Evolutionary conservation across 2,797 vertebrate species (phyloP).

Genomic region (Amblyraja radiata): DNA sequence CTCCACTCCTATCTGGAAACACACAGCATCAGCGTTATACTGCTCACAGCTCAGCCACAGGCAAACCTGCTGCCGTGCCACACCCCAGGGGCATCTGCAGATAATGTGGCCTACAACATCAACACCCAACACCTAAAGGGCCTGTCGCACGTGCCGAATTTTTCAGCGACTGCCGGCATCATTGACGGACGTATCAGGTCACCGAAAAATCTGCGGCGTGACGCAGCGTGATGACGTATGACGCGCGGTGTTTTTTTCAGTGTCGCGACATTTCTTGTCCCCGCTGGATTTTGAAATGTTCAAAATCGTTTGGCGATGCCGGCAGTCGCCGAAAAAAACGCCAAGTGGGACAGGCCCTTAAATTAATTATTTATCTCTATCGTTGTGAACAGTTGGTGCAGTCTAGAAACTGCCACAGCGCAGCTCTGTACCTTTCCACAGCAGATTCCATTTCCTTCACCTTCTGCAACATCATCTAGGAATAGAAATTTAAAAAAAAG

Average conservation of each 20-base stretch:
- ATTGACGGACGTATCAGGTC: too few relatives aligned
- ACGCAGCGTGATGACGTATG: not conserved
- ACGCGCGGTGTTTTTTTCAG: too few relatives aligned
- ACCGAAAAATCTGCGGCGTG: not conserved
- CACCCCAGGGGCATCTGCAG: not conserved
- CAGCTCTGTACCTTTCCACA: too few relatives aligned
- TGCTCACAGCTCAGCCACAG: not conserved
- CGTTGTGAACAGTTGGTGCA: not conserved
- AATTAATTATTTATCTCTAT: too few relatives aligned
- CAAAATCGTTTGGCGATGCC: too few relatives aligned
- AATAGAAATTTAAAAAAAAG: not conserved
- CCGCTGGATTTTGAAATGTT: too few relatives aligned
- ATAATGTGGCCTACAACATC: not conserved
- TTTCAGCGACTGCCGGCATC: too few relatives aligned
- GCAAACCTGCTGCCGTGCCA: not conserved
- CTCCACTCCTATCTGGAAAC: not conserved
- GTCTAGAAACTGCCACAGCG: not conserved
- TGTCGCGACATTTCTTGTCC: too few relatives aligned
- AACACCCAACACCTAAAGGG: not conserved
- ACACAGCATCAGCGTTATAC: not conserved
- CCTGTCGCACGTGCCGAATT: too few relatives aligned
- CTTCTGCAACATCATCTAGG: slow-evolving; percentile 15
- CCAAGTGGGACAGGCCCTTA: too few relatives aligned
- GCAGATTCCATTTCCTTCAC: not conserved
- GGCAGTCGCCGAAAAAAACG: too few relatives aligned